A percentile compares a stretch with the other conserved stretches of the same genome.
These are phyloP conservation scores for Microcebus lehilahytsara DNA, from an alignment of 2,113 vertebrate genomes.

Conservation along the genomic window DNA sequence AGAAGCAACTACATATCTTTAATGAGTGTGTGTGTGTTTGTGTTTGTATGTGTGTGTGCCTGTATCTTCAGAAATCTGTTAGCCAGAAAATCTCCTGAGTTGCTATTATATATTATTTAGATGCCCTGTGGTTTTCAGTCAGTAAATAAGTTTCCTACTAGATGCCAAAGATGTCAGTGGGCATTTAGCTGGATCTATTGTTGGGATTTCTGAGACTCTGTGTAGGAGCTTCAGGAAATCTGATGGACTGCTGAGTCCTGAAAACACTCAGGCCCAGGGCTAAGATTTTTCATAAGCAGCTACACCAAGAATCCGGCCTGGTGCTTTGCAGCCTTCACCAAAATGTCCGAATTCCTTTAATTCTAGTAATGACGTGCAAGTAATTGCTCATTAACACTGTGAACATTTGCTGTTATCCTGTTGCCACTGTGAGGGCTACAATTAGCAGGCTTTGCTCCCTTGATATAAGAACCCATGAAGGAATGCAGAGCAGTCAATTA, in stretches of 20 bases:
- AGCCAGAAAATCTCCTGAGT: not conserved
- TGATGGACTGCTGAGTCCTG: not conserved
- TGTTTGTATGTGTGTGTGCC: not conserved
- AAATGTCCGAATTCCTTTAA: constrained; percentile 53
- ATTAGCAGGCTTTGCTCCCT: constrained; percentile 63
- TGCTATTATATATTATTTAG: not conserved
- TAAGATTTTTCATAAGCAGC: constrained; percentile 52
- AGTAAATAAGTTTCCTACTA: not conserved
- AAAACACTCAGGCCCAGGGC: constrained; percentile 30
- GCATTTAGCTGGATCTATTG: not conserved
- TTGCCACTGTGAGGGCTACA: constrained; percentile 46
- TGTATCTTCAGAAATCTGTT: not conserved
- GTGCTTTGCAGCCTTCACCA: constrained; percentile 40
- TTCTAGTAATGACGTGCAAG: constrained; percentile 35
- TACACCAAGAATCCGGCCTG: not conserved
- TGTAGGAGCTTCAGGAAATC: not conserved
- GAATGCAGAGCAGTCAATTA: constrained; percentile 68
- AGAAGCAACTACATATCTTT: not conserved
- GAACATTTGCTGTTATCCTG: constrained; percentile 50
- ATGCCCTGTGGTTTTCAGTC: not conserved
- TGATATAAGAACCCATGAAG: constrained; percentile 69
- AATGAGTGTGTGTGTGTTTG: not conserved
- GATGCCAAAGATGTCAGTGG: not conserved
- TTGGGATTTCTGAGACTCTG: not conserved
- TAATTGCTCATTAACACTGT: constrained; percentile 72